Percentiles rank a stretch among this genome's conserved stretches.
phyloP scores from a whole-genome alignment of 2,888 invertebrate genomes.

The Schizotus pectinicornis region DNA sequence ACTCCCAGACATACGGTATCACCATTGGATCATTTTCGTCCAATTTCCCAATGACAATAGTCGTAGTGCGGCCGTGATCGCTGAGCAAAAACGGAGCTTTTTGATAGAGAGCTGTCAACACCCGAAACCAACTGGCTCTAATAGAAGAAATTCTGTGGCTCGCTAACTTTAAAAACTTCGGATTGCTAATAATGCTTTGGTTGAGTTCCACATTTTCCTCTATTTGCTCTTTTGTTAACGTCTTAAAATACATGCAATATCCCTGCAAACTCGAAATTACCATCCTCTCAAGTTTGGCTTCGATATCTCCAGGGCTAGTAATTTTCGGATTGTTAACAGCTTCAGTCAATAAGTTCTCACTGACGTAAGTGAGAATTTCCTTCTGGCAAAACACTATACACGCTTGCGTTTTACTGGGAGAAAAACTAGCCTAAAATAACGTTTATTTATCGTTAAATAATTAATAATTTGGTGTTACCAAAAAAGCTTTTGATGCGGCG shows the following conservation, averaged over 20 bases:
- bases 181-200: constrained; percentile 52
- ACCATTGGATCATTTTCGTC: constrained; percentile 74
- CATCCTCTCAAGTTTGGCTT: constrained; percentile 71
- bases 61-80: constrained; percentile 64
- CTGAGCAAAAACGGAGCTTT: constrained; percentile 62
- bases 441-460: background rate
- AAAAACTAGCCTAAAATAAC: constrained; percentile 73
- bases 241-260: constrained; percentile 67
- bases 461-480: constrained; percentile 55
- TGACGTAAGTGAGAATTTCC: constrained; percentile 78
- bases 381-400: constrained; percentile 82
- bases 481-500: constrained; percentile 72
- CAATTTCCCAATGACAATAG: constrained; percentile 67
- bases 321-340: constrained; percentile 62
- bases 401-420: constrained; percentile 76
- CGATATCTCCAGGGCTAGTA: constrained; percentile 69
- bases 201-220: constrained; percentile 60
- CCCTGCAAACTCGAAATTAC: constrained; percentile 71
- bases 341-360: constrained; percentile 70
- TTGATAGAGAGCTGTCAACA: constrained; percentile 67
- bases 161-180: constrained; percentile 76
- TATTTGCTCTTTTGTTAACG: constrained; percentile 61
- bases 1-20: constrained; percentile 76
- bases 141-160: constrained; percentile 62
- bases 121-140: constrained; percentile 73